Percentiles rank a stretch among this genome's conserved stretches.
Evolutionary conservation across 1,140 invertebrate species (phyloP).

Genomic region (Cryptotermes secundus): DNA sequence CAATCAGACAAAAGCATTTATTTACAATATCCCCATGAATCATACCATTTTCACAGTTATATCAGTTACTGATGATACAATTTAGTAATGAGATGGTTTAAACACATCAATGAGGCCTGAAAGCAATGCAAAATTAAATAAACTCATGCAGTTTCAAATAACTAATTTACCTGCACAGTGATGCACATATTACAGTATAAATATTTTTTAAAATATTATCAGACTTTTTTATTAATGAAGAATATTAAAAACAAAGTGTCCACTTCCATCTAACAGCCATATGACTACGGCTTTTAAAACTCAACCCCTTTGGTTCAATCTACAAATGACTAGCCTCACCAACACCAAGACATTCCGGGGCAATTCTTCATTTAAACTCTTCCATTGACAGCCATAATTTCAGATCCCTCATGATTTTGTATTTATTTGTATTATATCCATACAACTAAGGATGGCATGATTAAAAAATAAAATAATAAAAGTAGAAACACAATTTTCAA

Average conservation of each 20-base stretch:
- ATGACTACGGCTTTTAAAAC: neutral
- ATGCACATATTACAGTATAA: no score
- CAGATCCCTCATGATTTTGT: neutral
- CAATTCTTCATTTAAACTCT: neutral
- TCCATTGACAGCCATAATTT: neutral
- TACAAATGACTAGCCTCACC: neutral
- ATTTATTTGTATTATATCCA: neutral
- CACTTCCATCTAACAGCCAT: neutral
- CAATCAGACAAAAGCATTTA: neutral
- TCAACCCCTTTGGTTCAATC: neutral
- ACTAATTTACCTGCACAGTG: no score
- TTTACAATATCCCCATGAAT: neutral
- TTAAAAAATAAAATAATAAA: neutral
- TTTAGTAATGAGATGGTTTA: neutral
- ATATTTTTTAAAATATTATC: no score
- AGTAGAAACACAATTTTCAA: conserved; percentile 10
- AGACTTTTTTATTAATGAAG: neutral
- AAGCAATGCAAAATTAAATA: no score
- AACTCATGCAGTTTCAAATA: no score
- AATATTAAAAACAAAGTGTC: neutral
- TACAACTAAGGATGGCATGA: neutral
- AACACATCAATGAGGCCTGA: no score
- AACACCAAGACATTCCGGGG: neutral
- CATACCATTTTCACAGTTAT: neutral
- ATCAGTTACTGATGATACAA: neutral